Percentiles rank a stretch among this genome's conserved stretches.
These are phyloP conservation scores for Sebastes dallii DNA, from an alignment of 2,797 vertebrate genomes.

Conservation along the genomic window DNA sequence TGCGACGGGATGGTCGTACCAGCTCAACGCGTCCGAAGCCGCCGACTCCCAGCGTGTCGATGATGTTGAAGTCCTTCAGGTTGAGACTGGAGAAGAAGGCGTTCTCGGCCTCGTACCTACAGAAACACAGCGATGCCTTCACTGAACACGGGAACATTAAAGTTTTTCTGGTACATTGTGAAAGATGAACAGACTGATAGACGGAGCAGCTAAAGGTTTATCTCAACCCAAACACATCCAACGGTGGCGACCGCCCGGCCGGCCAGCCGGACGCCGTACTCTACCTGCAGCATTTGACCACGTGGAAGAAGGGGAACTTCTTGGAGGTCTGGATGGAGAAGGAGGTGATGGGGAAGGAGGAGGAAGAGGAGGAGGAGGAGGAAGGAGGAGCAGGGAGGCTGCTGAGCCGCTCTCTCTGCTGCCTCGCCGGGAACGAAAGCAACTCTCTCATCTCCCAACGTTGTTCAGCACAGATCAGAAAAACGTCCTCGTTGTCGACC, in stretches of 20 bases:
- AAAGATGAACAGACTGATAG: too few species aligned
- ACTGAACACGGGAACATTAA: neutral
- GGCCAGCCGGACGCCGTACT: too few species aligned
- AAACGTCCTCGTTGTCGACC: neutral
- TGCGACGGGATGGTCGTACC: slow-evolving; percentile 68
- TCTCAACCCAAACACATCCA: neutral
- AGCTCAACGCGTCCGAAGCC: slow-evolving; percentile 94
- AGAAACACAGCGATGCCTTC: slow-evolving; percentile 60
- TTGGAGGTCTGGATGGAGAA: slow-evolving; percentile 87
- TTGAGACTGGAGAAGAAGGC: slow-evolving; percentile 94
- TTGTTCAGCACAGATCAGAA: neutral
- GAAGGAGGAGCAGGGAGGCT: neutral
- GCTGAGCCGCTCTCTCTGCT: slow-evolving; percentile 33
- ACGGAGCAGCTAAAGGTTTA: neutral
- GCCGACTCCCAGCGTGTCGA: slow-evolving; percentile 93
- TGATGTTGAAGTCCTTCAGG: slow-evolving; percentile 95
- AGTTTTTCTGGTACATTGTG: neutral
- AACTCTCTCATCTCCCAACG: slow-evolving; percentile 76
- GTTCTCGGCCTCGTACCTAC: slow-evolving; percentile 92
- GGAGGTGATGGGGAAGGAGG: slow-evolving; percentile 67
- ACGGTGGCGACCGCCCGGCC: neutral
- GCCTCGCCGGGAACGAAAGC: slow-evolving; percentile 52
- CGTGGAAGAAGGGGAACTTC: slow-evolving; percentile 94
- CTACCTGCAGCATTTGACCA: slow-evolving; percentile 94
- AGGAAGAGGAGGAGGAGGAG: neutral